Conservation (phyloP, 2,113 vertebrate species). For the Scalopus aquaticus region DNA sequence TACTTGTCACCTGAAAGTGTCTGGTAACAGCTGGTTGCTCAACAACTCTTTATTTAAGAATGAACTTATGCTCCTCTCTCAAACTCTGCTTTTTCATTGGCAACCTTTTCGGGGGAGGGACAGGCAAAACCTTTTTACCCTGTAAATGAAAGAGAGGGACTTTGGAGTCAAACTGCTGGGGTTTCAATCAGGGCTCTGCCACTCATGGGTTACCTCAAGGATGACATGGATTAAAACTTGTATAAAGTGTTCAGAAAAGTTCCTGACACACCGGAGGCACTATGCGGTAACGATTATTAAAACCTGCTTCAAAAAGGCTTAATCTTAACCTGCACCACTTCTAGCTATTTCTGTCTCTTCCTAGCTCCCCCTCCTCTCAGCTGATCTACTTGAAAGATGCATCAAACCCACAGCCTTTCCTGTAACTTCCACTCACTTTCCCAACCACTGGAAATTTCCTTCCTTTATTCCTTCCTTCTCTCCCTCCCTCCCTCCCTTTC, state of each 20-base stretch:
- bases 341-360: background rate
- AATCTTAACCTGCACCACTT: background rate
- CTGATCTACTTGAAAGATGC: background rate
- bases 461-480: too few species aligned
- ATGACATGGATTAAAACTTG: background rate
- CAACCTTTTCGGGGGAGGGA: background rate
- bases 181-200: background rate
- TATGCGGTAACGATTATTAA: background rate
- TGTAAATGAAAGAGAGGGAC: background rate
- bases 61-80: background rate
- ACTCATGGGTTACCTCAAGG: background rate
- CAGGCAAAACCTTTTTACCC: background rate
- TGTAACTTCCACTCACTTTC: background rate
- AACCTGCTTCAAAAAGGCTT: background rate
- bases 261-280: background rate
- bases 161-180: background rate
- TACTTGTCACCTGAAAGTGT: background rate
- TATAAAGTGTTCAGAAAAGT: background rate
- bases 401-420: background rate
- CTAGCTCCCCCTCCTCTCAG: background rate
- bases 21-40: background rate
- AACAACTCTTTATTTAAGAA: background rate
- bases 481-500: too few species aligned
- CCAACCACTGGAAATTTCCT: background rate
- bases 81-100: background rate